Percentiles rank a stretch among this genome's conserved stretches.
Evolutionary conservation across 1,140 invertebrate genomes (phyloP).

Genomic region (Scaptodrosophila lebanonensis): DNA sequence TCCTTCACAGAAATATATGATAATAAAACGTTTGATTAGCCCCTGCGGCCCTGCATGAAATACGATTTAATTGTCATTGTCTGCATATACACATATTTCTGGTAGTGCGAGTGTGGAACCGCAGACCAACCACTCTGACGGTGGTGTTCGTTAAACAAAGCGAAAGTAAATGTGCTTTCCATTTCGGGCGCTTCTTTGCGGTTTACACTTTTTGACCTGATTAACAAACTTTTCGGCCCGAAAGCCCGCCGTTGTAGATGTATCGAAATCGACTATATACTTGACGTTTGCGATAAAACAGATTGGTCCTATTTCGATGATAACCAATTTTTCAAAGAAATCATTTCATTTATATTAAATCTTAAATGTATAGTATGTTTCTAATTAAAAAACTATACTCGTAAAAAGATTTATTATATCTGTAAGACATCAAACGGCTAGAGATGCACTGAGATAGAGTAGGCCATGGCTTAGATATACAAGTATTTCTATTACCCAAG

Average conservation of each 20-base stretch:
- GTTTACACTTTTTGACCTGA: constrained; percentile 46
- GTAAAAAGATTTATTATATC: too few relatives aligned
- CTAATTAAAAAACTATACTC: too few relatives aligned
- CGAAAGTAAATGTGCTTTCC: constrained; percentile 66
- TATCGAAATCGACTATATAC: too few relatives aligned
- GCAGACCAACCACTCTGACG: constrained; percentile 23
- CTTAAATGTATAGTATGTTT: too few relatives aligned
- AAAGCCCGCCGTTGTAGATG: constrained; percentile 36
- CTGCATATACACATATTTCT: not conserved
- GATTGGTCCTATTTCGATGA: too few relatives aligned
- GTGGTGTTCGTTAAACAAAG: constrained; percentile 35
- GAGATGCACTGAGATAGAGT: too few relatives aligned
- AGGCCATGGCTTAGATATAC: too few relatives aligned
- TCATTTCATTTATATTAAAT: too few relatives aligned
- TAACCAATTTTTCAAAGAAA: too few relatives aligned
- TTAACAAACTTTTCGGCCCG: constrained; percentile 44
- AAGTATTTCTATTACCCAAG: too few relatives aligned
- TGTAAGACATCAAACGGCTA: too few relatives aligned
- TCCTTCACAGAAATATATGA: constrained; percentile 58
- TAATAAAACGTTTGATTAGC: constrained; percentile 18
- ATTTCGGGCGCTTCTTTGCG: constrained; percentile 51
- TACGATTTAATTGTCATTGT: constrained; percentile 55
- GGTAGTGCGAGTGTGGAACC: constrained; percentile 7
- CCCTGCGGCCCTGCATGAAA: constrained; percentile 9
- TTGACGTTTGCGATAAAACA: too few relatives aligned